Percentiles rank a stretch among this genome's conserved stretches.
phyloP scores from a whole-genome alignment of 2,113 vertebrate species.

The Lichenostomus cassidix region DNA sequence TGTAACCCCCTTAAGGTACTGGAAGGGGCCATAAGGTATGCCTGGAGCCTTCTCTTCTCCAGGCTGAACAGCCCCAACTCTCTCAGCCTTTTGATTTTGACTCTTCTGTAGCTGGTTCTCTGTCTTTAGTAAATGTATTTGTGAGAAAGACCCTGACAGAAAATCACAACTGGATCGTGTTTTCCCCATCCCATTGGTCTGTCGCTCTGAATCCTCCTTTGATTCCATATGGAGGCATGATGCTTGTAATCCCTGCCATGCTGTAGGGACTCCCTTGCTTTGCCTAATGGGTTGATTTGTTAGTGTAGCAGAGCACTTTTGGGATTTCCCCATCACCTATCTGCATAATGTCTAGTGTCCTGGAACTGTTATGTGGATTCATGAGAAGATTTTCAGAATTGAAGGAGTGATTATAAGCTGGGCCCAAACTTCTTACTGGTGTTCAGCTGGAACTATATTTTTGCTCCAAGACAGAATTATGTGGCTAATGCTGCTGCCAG shows the following conservation, averaged over 20 bases:
- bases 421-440: background rate
- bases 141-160: background rate
- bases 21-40: background rate
- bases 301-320: background rate
- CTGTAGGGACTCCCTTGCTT: background rate
- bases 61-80: background rate
- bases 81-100: background rate
- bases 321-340: background rate
- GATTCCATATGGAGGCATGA: background rate
- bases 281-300: background rate
- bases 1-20: background rate
- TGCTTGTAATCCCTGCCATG: background rate
- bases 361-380: background rate
- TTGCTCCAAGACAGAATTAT: background rate
- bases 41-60: background rate
- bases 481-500: background rate
- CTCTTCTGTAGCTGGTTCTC: background rate
- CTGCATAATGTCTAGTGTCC: background rate
- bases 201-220: background rate
- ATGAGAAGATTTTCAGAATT: background rate
- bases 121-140: background rate
- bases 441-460: background rate
- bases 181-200: rapidly evolving
- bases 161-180: background rate
- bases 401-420: background rate